phyloP scores from a whole-genome alignment of 2,113 vertebrate genomes.

The Scatophagus argus region DNA sequence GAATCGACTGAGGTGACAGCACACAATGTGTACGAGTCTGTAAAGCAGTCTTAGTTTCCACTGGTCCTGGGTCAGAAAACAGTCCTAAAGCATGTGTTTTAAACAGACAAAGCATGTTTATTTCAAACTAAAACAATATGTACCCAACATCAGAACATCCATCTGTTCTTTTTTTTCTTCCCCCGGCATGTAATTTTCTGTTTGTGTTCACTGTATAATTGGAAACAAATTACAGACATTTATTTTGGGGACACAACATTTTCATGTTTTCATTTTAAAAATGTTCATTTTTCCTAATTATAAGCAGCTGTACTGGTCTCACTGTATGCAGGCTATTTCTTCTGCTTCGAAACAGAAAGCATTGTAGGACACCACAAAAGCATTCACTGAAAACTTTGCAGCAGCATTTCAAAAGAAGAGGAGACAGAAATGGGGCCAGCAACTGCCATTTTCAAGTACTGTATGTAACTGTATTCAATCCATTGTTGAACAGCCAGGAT shows the following conservation, averaged over 20 bases:
- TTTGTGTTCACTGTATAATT: conserved; percentile 91
- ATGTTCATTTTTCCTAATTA: conserved; percentile 76
- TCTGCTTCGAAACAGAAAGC: conserved; percentile 79
- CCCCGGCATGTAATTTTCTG: conserved; percentile 72
- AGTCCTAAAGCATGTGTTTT: conserved; percentile 96
- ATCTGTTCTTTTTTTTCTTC: conserved; percentile 80
- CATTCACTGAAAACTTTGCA: conserved; percentile 91
- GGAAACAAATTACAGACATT: conserved; percentile 97
- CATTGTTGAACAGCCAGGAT: conserved; percentile 89
- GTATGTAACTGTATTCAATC: conserved; percentile 87
- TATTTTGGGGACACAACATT: conserved; percentile 95
- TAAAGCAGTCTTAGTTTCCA: conserved; percentile 69
- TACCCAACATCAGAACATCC: conserved; percentile 92
- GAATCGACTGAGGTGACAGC: conserved; percentile 65
- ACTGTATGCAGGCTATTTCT: conserved; percentile 66
- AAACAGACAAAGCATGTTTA: conserved; percentile 99
- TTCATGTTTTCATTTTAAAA: conserved; percentile 85
- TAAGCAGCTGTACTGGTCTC: conserved; percentile 85
- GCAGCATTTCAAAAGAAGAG: conserved; percentile 90
- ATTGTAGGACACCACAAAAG: conserved; percentile 80
- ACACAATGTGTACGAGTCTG: conserved; percentile 62
- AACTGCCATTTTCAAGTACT: conserved; percentile 88
- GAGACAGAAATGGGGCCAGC: conserved; percentile 88
- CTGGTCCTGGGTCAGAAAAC: conserved; percentile 88
- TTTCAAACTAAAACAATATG: conserved; percentile 99